phyloP scores from a whole-genome alignment of 2,888 invertebrate genomes.

The Luperina testacea region DNA sequence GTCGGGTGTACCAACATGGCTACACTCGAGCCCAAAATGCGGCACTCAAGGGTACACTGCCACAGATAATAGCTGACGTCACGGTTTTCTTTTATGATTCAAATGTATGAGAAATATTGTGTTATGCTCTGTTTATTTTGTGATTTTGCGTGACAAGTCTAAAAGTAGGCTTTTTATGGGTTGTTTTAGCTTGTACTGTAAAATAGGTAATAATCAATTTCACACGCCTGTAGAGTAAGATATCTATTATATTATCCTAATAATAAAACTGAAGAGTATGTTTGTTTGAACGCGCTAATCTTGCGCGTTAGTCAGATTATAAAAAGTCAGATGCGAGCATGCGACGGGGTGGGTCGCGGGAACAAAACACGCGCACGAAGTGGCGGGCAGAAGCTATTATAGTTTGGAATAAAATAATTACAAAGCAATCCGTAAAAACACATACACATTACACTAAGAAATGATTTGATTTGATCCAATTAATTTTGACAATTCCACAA shows the following conservation, averaged over 20 bases:
- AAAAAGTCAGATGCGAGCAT: no score
- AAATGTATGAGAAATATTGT: slow-evolving; percentile 27
- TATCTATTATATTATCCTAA: not conserved
- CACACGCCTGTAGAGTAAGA: not conserved
- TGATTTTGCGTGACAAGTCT: not conserved
- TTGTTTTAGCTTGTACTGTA: not conserved
- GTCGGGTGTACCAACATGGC: slow-evolving; percentile 34
- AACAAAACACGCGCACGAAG: no score
- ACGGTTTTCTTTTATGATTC: slow-evolving; percentile 59
- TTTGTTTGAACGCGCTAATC: no score
- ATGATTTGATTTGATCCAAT: not conserved
- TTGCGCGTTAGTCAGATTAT: no score
- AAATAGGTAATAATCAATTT: not conserved
- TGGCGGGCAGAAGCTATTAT: no score
- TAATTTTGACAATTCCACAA: not conserved
- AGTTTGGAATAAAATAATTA: no score
- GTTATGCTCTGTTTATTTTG: slow-evolving; percentile 31
- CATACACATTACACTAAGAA: not conserved
- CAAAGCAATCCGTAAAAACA: not conserved
- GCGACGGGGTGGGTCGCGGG: no score
- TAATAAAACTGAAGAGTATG: no score
- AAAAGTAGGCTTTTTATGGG: slow-evolving; percentile 7
- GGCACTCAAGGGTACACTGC: slow-evolving; percentile 57
- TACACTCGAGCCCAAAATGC: slow-evolving; percentile 53
- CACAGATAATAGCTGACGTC: slow-evolving; percentile 48